phyloP scores from a whole-genome alignment of 2,113 vertebrate species.

The Isichthys henryi region DNA sequence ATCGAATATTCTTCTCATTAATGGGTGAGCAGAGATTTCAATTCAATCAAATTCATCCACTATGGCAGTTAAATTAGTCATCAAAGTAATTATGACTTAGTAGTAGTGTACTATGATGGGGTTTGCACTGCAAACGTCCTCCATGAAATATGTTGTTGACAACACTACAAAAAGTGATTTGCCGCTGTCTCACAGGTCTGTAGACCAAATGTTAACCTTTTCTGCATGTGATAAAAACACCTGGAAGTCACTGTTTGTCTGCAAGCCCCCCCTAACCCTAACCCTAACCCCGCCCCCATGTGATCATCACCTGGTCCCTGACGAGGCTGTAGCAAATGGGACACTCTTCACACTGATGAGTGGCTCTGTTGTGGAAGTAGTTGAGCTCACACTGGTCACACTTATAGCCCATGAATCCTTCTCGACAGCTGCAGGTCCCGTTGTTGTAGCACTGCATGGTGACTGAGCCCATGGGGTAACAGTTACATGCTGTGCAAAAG shows the following conservation, averaged over 20 bases:
- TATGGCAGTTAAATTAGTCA: not conserved
- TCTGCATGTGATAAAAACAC: not conserved
- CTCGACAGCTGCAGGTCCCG: constrained; percentile 73
- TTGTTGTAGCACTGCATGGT: constrained; percentile 73
- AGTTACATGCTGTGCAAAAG: constrained; percentile 72
- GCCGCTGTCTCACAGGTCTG: not conserved
- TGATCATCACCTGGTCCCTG: constrained; percentile 68
- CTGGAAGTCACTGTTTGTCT: no score
- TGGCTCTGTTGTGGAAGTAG: constrained; percentile 62
- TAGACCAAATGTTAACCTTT: not conserved
- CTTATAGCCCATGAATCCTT: constrained; percentile 77
- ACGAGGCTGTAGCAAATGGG: constrained; percentile 79
- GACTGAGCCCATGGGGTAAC: constrained; percentile 74
- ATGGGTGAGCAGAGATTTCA: not conserved
- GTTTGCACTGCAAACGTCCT: not conserved
- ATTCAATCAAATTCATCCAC: not conserved
- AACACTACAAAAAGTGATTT: not conserved
- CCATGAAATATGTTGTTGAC: not conserved
- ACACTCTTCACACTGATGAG: constrained; percentile 73
- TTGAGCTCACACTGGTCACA: constrained; percentile 81
- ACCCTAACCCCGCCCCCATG: no score
- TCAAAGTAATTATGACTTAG: not conserved
- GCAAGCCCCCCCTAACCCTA: no score
- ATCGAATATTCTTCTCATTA: constrained; percentile 7
- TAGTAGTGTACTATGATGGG: not conserved